Evolutionary conservation across 2,888 invertebrate genomes (phyloP).

Genomic region (Hemithea aestivaria): DNA sequence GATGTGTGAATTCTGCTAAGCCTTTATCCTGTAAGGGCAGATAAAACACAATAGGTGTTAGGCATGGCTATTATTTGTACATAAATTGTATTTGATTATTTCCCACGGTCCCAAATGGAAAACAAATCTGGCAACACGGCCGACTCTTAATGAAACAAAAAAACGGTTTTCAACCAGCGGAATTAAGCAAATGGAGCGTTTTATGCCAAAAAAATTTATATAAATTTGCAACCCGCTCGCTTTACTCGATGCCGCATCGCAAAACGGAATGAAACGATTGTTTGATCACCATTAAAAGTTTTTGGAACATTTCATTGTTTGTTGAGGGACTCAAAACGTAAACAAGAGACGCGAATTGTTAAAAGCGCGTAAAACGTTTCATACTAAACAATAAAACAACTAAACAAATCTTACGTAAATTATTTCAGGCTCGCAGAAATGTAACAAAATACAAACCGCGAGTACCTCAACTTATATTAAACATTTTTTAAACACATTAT

Average conservation of each 20-base stretch:
- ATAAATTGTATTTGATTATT: conserved; percentile 10
- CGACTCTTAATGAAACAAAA: conserved; percentile 30
- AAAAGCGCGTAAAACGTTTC: conserved; percentile 26
- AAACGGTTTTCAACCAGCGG: conserved; percentile 38
- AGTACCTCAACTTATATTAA: too few species aligned
- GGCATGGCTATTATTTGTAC: too few species aligned
- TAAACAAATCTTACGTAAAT: conserved; percentile 22
- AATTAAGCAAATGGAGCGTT: conserved; percentile 48
- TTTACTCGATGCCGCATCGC: conserved; percentile 28
- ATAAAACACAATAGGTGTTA: too few species aligned
- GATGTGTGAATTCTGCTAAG: too few species aligned
- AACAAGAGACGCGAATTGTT: conserved; percentile 46
- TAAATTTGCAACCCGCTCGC: conserved; percentile 39
- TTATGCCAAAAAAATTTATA: conserved; percentile 28
- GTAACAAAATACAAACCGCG: too few species aligned
- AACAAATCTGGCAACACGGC: conserved; percentile 27
- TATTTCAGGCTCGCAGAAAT: too few species aligned
- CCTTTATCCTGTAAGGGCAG: too few species aligned
- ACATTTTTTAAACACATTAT: too few species aligned
- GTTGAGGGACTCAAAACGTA: conserved; percentile 40
- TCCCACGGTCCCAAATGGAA: conserved; percentile 22
- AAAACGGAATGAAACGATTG: conserved; percentile 58
- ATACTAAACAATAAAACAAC: conserved; percentile 15
- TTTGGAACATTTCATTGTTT: conserved; percentile 59
- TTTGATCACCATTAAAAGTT: conserved; percentile 74